Conservation (phyloP, 23 tunicate species). For the Styela clava region DNA sequence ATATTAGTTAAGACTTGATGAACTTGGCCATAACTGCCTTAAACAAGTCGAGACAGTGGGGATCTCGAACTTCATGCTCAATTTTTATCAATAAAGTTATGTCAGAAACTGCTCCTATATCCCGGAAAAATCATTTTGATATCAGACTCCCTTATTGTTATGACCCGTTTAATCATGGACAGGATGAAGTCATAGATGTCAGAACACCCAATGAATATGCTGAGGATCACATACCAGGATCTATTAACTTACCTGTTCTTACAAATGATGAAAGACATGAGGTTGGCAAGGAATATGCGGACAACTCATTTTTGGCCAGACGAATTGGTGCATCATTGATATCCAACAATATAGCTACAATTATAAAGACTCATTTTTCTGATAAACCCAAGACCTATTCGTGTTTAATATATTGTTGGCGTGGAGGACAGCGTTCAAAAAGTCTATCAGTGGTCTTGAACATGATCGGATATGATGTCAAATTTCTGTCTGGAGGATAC, state of each 20-base stretch:
- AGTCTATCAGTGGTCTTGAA: conserved; percentile 19
- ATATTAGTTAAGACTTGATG: too few relatives aligned
- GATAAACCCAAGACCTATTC: conserved; percentile 10
- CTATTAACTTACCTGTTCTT: conserved; percentile 18
- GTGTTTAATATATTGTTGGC: conserved; percentile 28
- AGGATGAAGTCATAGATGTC: conserved; percentile 19
- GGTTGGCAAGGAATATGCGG: conserved; percentile 15
- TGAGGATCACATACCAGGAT: conserved; percentile 25
- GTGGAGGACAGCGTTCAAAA: conserved; percentile 27
- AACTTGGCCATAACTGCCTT: too few relatives aligned
- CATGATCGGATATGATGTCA: conserved; percentile 28
- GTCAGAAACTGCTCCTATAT: neutral
- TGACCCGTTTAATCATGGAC: conserved; percentile 17
- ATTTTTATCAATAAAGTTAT: too few relatives aligned
- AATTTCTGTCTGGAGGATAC: conserved; percentile 23
- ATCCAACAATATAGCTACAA: conserved; percentile 11
- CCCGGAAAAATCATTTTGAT: neutral
- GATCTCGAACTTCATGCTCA: neutral
- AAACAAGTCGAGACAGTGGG: too few relatives aligned
- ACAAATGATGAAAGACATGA: conserved; percentile 27
- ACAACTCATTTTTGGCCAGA: conserved; percentile 21
- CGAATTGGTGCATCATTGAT: conserved; percentile 13
- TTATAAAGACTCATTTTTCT: conserved; percentile 3
- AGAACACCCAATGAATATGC: conserved; percentile 20
- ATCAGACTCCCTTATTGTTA: neutral